These are phyloP conservation scores for Beris morrisii DNA, from an alignment of 2,888 invertebrate species.

Conservation along the genomic window DNA sequence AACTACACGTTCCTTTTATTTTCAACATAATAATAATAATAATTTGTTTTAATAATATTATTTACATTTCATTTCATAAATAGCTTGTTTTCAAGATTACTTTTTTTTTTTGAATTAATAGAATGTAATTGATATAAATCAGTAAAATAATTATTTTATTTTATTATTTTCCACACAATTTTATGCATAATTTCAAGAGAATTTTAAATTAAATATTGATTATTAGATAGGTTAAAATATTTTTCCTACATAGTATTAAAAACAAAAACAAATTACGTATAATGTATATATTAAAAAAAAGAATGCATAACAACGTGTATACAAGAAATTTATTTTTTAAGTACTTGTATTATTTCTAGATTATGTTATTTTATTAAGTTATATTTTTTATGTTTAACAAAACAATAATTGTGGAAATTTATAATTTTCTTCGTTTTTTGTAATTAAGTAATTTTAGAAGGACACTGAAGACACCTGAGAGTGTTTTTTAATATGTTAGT, in stretches of 20 bases:
- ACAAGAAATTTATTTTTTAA: conserved; percentile 1
- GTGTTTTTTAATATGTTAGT: too few relatives aligned
- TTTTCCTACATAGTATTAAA: too few relatives aligned
- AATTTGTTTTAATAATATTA: conserved; percentile 6
- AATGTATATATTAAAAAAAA: too few relatives aligned
- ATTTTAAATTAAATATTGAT: too few relatives aligned
- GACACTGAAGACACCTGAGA: too few relatives aligned
- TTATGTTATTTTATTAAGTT: not conserved
- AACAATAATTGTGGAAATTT: conserved; percentile 25
- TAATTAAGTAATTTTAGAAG: too few relatives aligned
- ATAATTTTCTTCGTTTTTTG: not conserved
- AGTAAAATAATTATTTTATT: not conserved
- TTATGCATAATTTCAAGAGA: too few relatives aligned
- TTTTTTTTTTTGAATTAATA: conserved; percentile 9
- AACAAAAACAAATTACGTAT: too few relatives aligned
- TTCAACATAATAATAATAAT: conserved; percentile 5
- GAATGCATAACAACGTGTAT: too few relatives aligned
- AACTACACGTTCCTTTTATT: conserved; percentile 29
- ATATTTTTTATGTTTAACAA: not conserved
- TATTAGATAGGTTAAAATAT: too few relatives aligned
- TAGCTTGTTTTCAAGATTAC: conserved; percentile 1
- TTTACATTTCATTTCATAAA: not conserved
- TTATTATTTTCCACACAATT: too few relatives aligned
- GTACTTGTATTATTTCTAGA: not conserved
- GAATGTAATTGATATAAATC: not conserved